phyloP scores from a whole-genome alignment of 2,888 invertebrate species.

The Liposcelis brunnea region DNA sequence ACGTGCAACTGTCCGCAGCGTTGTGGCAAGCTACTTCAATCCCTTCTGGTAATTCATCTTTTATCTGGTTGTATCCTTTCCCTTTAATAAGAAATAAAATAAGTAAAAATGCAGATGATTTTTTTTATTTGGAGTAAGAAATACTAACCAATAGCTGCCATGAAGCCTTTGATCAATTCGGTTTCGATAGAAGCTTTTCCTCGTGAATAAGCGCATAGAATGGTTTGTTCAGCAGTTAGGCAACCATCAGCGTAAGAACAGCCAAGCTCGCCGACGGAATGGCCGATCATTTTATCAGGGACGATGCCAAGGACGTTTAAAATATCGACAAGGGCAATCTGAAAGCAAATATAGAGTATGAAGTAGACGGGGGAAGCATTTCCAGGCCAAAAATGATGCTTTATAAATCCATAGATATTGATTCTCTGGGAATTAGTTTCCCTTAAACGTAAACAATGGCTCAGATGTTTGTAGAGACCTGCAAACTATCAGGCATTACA shows the following conservation, averaged over 20 bases:
- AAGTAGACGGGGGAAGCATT: no score
- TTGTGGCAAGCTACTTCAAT: conserved; percentile 69
- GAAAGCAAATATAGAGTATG: conserved; percentile 18
- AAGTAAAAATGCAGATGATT: no score
- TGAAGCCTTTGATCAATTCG: conserved; percentile 26
- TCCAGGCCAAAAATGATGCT: no score
- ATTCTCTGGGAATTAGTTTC: no score
- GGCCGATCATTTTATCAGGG: conserved; percentile 59
- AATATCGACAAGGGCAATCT: conserved; percentile 46
- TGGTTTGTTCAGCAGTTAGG: conserved; percentile 39
- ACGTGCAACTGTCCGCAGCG: conserved; percentile 54
- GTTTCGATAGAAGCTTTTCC: conserved; percentile 30
- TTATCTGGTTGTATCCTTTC: conserved; percentile 18
- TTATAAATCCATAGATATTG: no score
- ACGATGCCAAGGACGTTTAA: conserved; percentile 39
- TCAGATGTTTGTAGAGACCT: no score
- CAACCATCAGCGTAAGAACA: conserved; percentile 47
- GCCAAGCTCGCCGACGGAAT: conserved; percentile 44
- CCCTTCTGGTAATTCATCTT: conserved; percentile 31
- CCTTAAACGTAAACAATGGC: no score
- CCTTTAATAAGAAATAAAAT: background rate
- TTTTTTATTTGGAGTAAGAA: no score
- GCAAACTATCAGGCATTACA: no score
- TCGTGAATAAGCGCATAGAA: conserved; percentile 40
- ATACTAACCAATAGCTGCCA: conserved; percentile 37